A percentile compares a stretch with the other conserved stretches of the same genome.
phyloP scores from a whole-genome alignment of 2,888 invertebrate species.

The Lissocephala sabroskyi region DNA sequence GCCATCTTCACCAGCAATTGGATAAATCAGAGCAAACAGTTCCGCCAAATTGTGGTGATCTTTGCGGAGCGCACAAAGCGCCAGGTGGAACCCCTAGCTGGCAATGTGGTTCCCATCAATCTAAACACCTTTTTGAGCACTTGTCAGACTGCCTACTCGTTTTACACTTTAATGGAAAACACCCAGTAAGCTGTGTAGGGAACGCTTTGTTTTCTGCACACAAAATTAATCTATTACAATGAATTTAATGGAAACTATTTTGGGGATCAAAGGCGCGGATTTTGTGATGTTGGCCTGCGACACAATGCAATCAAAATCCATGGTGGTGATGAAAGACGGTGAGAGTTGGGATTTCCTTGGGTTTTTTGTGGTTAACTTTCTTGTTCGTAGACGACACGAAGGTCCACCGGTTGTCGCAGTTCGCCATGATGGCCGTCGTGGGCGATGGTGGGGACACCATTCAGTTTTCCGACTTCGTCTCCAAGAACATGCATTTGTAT shows the following conservation, averaged over 20 bases:
- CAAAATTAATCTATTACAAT: too few species aligned
- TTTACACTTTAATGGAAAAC: conserved; percentile 39
- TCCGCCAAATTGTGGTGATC: conserved; percentile 21
- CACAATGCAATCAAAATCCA: conserved; percentile 87
- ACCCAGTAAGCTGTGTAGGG: background rate
- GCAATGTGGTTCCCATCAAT: conserved; percentile 38
- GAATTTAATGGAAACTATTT: conserved; percentile 87
- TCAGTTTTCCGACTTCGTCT: conserved; percentile 97
- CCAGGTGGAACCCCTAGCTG: conserved; percentile 24
- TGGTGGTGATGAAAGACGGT: conserved; percentile 86
- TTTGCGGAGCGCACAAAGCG: conserved; percentile 29
- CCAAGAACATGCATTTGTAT: conserved; percentile 96
- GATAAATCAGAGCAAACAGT: conserved; percentile 31
- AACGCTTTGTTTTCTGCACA: too few species aligned
- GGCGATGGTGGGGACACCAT: conserved; percentile 96
- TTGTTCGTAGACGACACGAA: conserved; percentile 86
- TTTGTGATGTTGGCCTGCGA: conserved; percentile 93
- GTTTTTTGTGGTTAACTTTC: too few species aligned
- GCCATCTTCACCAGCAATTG: conserved; percentile 44
- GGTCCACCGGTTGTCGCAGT: conserved; percentile 89
- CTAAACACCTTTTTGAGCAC: conserved; percentile 41
- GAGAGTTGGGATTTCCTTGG: too few species aligned
- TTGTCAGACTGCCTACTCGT: conserved; percentile 46
- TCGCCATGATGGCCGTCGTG: conserved; percentile 89
- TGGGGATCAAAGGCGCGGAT: conserved; percentile 91